A percentile compares a stretch with the other conserved stretches of the same genome.
phyloP scores from a whole-genome alignment of 1,140 invertebrate genomes.

The Drosophila mojavensis region DNA sequence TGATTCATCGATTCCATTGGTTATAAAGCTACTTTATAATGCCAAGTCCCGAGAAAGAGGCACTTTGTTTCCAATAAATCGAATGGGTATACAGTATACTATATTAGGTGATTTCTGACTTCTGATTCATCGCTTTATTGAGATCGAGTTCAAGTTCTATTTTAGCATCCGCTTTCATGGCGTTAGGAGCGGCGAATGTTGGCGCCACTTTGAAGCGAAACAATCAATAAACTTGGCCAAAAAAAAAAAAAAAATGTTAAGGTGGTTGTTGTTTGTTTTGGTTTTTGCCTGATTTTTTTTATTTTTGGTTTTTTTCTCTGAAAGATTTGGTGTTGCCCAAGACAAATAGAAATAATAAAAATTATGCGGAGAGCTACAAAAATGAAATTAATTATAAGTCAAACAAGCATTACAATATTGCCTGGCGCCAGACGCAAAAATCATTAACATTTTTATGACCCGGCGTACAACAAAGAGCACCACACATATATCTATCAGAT shows the following conservation, averaged over 20 bases:
- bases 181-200: slow-evolving; percentile 52
- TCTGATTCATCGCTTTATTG: slow-evolving; percentile 53
- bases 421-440: slow-evolving; percentile 77
- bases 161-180: slow-evolving; percentile 66
- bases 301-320: slow-evolving; percentile 9
- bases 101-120: slow-evolving; percentile 26
- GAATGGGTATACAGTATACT: slow-evolving; percentile 1
- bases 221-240: slow-evolving; percentile 68
- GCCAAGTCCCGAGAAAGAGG: neutral
- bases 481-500: slow-evolving; percentile 64
- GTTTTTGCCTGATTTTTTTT: slow-evolving; percentile 24
- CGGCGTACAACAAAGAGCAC: slow-evolving; percentile 76
- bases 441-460: slow-evolving; percentile 82
- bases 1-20: slow-evolving; percentile 6
- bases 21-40: neutral
- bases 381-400: slow-evolving; percentile 82
- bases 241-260: slow-evolving; percentile 17
- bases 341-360: slow-evolving; percentile 71
- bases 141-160: slow-evolving; percentile 48
- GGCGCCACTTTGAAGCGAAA: slow-evolving; percentile 78
- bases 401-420: slow-evolving; percentile 80
- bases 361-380: slow-evolving; percentile 63
- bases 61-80: neutral
- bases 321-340: slow-evolving; percentile 31
- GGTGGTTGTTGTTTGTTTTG: slow-evolving; percentile 44